Evolutionary conservation across 2,797 vertebrate genomes (phyloP).

Genomic region (Sebastes cheni): DNA sequence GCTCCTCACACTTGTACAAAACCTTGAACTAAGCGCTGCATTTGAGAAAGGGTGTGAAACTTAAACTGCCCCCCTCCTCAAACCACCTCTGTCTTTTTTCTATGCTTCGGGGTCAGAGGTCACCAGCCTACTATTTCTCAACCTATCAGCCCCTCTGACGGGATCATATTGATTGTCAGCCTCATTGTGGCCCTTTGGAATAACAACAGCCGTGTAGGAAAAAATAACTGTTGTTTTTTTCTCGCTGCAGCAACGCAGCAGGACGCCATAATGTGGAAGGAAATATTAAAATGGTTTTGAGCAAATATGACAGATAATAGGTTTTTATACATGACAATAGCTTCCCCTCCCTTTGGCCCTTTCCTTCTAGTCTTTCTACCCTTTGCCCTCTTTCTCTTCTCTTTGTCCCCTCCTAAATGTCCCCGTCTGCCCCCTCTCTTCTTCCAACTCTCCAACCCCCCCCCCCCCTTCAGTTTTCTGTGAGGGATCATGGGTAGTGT

Average conservation of each 20-base stretch:
- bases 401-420: slow-evolving; percentile 24
- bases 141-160: slow-evolving; percentile 47
- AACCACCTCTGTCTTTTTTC: slow-evolving; percentile 31
- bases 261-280: not conserved
- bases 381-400: slow-evolving; percentile 19
- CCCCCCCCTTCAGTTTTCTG: not conserved
- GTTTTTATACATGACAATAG: slow-evolving; percentile 44
- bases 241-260: not conserved
- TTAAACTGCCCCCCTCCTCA: slow-evolving; percentile 26
- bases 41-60: slow-evolving; percentile 56
- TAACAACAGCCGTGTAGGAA: slow-evolving; percentile 10
- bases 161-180: slow-evolving; percentile 33
- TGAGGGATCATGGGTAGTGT: slow-evolving; percentile 74
- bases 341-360: slow-evolving; percentile 2
- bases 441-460: not conserved
- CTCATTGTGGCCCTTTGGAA: slow-evolving; percentile 27
- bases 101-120: slow-evolving; percentile 54
- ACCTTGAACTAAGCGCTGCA: slow-evolving; percentile 20
- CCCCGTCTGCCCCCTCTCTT: slow-evolving; percentile 9
- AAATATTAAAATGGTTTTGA: slow-evolving; percentile 42
- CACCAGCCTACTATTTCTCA: slow-evolving; percentile 46
- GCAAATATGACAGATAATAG: slow-evolving; percentile 30
- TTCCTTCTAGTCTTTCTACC: slow-evolving; percentile 13
- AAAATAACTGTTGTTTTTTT: slow-evolving; percentile 33
- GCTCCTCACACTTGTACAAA: slow-evolving; percentile 48